Evolutionary conservation across 2,113 vertebrate genomes (phyloP).

Genomic region (Phaethornis superciliosus): DNA sequence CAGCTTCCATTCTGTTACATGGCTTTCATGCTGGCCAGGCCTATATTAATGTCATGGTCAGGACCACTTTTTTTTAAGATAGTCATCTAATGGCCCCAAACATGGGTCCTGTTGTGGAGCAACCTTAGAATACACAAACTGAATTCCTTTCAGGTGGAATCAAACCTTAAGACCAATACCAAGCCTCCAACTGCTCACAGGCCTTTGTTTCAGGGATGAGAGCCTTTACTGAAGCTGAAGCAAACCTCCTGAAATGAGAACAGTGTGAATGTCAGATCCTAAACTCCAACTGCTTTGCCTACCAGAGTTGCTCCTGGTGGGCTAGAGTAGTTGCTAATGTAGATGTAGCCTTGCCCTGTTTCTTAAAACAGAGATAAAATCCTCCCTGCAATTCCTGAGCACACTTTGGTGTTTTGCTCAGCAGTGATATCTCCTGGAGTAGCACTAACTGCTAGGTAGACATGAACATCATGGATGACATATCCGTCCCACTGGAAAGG

Average conservation of each 20-base stretch:
- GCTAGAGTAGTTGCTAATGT: neutral
- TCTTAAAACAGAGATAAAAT: neutral
- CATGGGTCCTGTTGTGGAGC: neutral
- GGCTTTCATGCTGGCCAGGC: neutral
- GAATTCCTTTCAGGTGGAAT: neutral
- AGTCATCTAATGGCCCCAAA: neutral
- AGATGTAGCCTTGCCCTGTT: neutral
- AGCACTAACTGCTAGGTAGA: neutral
- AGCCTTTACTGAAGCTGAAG: neutral
- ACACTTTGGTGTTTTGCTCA: neutral
- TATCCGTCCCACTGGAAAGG: neutral
- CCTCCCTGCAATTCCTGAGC: neutral
- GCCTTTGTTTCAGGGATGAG: neutral
- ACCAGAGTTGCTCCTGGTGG: neutral
- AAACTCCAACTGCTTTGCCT: neutral
- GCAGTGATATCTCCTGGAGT: neutral
- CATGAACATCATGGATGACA: neutral
- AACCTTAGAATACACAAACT: neutral
- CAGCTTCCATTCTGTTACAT: neutral
- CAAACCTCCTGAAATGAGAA: neutral
- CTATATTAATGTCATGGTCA: neutral
- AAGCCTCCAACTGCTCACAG: neutral
- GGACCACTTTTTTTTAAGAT: neutral
- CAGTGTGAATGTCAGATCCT: neutral
- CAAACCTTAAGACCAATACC: neutral